Conservation (phyloP, 1,140 invertebrate genomes). For the Caenorhabditis elegans region DNA sequence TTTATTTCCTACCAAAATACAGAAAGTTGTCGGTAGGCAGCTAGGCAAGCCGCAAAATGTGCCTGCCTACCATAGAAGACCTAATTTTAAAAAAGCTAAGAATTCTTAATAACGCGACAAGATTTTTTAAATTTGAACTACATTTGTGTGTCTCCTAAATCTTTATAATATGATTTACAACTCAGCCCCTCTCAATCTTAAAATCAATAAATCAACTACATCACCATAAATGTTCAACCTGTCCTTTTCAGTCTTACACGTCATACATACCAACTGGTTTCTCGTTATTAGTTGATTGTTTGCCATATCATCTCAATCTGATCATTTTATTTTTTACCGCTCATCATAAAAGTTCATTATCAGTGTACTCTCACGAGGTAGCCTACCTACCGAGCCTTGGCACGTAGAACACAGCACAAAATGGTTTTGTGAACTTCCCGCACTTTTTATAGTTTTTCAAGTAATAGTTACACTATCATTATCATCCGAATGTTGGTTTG, state of each 20-base stretch:
- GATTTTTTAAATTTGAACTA: too few species aligned
- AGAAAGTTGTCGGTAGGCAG: too few species aligned
- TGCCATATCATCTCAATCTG: background rate
- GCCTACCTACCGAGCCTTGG: background rate
- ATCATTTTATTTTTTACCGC: background rate
- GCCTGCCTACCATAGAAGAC: too few species aligned
- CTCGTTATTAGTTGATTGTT: background rate
- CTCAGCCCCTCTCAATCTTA: background rate
- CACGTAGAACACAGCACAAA: background rate
- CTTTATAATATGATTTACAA: background rate
- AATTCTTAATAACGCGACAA: too few species aligned
- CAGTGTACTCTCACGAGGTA: background rate
- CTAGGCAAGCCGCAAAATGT: too few species aligned
- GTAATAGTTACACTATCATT: background rate
- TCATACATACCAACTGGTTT: background rate
- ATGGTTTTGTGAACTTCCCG: background rate
- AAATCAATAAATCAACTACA: too few species aligned
- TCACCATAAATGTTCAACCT: too few species aligned
- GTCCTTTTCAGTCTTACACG: background rate
- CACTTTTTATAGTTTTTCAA: background rate
- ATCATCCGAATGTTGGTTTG: background rate
- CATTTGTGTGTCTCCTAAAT: too few species aligned
- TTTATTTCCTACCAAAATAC: too few species aligned
- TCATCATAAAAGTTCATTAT: constrained; percentile 5
- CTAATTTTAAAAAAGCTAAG: too few species aligned